These are phyloP conservation scores for Lophotriccus pileatus DNA, from an alignment of 2,797 vertebrate species.

Conservation along the genomic window DNA sequence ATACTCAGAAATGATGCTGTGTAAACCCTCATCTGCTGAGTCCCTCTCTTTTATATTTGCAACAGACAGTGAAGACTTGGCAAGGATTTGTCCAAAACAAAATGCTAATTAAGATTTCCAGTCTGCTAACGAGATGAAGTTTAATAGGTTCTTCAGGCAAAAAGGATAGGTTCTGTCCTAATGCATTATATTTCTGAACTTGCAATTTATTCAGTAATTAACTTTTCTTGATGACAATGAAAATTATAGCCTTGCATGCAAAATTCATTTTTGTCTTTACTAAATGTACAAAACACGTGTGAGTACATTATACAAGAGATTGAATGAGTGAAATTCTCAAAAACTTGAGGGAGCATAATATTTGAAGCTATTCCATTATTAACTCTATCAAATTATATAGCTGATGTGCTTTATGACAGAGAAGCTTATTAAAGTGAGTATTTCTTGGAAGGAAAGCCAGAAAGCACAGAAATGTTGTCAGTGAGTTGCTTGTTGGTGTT, in stretches of 20 bases:
- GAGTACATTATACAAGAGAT: not conserved
- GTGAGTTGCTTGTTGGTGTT: not conserved
- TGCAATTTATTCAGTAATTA: conserved; percentile 70
- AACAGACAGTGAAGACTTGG: conserved; percentile 7
- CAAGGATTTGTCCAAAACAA: conserved; percentile 42
- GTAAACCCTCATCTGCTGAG: not conserved
- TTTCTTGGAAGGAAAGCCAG: not conserved
- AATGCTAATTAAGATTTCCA: conserved; percentile 64
- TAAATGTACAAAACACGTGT: not conserved
- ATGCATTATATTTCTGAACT: conserved; percentile 36
- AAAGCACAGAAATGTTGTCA: not conserved
- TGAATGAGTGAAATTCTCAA: not conserved
- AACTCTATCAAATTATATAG: not conserved
- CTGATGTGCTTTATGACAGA: not conserved
- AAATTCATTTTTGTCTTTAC: conserved; percentile 36
- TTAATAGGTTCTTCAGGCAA: conserved; percentile 74
- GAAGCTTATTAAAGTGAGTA: not conserved
- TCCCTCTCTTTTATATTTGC: not conserved
- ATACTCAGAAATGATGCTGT: not conserved
- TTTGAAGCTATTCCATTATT: not conserved
- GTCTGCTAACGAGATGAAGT: conserved; percentile 56
- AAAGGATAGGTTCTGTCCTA: conserved; percentile 68
- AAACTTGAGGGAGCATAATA: not conserved
- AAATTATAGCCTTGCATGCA: conserved; percentile 30
- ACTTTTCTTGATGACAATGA: conserved; percentile 65